Conservation (phyloP, 2,797 vertebrate species). For the Amphiprion clarkii region DNA sequence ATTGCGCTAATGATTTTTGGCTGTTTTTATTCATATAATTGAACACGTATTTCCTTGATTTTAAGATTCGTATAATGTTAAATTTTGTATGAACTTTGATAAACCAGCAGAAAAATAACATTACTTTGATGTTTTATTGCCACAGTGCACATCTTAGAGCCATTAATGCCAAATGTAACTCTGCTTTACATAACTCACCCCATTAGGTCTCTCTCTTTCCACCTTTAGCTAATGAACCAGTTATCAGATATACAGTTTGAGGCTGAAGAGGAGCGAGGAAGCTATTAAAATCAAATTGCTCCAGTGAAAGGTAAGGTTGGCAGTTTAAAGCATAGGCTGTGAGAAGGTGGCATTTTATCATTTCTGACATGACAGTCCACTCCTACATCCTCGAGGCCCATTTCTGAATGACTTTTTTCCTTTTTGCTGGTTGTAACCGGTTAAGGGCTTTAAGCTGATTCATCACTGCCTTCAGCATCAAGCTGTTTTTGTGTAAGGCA, state of each 20-base stretch:
- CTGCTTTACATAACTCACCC: slow-evolving; percentile 4
- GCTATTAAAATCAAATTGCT: slow-evolving; percentile 42
- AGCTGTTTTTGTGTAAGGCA: slow-evolving; percentile 33
- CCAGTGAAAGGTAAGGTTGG: slow-evolving; percentile 39
- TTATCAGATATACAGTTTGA: slow-evolving; percentile 14
- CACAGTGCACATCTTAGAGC: background rate
- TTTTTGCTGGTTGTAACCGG: slow-evolving; percentile 42
- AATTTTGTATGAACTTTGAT: too few species aligned
- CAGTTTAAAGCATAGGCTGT: slow-evolving; percentile 48
- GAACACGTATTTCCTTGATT: too few species aligned
- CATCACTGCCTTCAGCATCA: slow-evolving; percentile 48
- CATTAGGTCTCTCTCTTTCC: slow-evolving; percentile 1
- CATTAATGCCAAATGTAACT: slow-evolving; percentile 7
- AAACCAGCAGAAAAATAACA: too few species aligned
- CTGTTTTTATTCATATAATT: too few species aligned
- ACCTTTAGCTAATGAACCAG: slow-evolving; percentile 30
- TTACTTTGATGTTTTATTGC: background rate
- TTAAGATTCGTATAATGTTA: too few species aligned
- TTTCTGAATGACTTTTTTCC: slow-evolving; percentile 51
- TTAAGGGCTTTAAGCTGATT: slow-evolving; percentile 64
- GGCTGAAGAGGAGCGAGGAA: slow-evolving; percentile 3
- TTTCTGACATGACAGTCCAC: slow-evolving; percentile 32
- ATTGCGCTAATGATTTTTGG: too few species aligned
- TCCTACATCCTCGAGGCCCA: slow-evolving; percentile 32
- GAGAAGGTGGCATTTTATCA: slow-evolving; percentile 46